Conservation (phyloP, 2,797 vertebrate species). For the Thripadectes ignobilis region DNA sequence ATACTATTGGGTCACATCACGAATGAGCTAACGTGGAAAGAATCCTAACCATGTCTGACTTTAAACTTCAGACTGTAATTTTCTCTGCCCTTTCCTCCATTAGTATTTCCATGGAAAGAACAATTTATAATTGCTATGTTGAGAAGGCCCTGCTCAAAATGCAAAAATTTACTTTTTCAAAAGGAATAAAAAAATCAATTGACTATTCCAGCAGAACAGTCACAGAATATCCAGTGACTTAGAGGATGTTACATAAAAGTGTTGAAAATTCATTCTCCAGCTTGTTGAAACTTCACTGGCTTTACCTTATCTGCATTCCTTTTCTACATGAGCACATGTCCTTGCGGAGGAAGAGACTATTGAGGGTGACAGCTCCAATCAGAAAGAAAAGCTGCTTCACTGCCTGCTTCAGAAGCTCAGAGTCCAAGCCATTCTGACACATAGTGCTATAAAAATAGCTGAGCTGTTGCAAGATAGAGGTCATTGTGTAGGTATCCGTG, state of each 20-base stretch:
- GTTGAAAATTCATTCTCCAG: neutral
- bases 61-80: neutral
- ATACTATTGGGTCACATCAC: neutral
- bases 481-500: conserved; percentile 85
- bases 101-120: neutral
- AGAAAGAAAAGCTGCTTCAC: conserved; percentile 92
- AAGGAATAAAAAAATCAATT: neutral
- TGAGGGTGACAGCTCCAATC: conserved; percentile 87
- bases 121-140: neutral
- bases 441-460: conserved; percentile 87
- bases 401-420: conserved; percentile 84
- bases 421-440: conserved; percentile 91
- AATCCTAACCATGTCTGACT: neutral
- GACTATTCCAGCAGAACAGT: neutral
- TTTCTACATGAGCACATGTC: conserved; percentile 98
- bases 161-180: neutral
- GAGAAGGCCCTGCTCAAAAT: neutral
- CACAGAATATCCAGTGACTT: neutral
- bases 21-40: neutral
- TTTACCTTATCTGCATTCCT: conserved; percentile 98
- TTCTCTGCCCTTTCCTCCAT: neutral
- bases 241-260: neutral
- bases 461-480: conserved; percentile 89
- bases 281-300: neutral
- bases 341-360: conserved; percentile 95